These are phyloP conservation scores for Brachionichthys hirsutus DNA, from an alignment of 2,113 vertebrate species.

Conservation along the genomic window DNA sequence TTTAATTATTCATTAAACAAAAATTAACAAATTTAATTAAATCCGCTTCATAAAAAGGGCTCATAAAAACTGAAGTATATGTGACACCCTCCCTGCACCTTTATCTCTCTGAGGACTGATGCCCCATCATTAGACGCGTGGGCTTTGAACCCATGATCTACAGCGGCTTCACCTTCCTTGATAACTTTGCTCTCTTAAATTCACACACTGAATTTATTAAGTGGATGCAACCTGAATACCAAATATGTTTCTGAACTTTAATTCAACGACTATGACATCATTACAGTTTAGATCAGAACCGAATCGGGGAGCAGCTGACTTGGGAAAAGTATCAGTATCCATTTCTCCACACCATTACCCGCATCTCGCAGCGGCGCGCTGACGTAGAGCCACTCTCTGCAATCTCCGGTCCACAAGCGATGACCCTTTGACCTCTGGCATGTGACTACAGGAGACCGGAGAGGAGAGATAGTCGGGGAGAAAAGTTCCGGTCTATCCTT, in stretches of 20 bases:
- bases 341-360: slow-evolving; percentile 67
- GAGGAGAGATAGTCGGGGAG: neutral
- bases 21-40: slow-evolving; percentile 29
- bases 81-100: neutral
- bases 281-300: no score
- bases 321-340: slow-evolving; percentile 51
- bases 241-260: no score
- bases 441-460: slow-evolving; percentile 27
- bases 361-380: slow-evolving; percentile 21
- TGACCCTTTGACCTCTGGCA: slow-evolving; percentile 39
- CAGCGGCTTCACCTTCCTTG: no score
- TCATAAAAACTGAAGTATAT: slow-evolving; percentile 28
- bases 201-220: no score
- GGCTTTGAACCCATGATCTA: neutral
- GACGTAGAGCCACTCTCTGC: slow-evolving; percentile 1
- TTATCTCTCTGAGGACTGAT: neutral
- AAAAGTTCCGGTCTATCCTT: neutral
- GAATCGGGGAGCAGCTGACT: slow-evolving; percentile 4
- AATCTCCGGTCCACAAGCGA: slow-evolving; percentile 19
- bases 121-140: neutral
- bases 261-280: no score
- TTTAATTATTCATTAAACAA: slow-evolving; percentile 37
- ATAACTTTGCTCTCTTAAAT: no score
- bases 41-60: slow-evolving; percentile 26
- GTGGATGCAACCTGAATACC: no score